Base-by-base conservation (phyloP, 2,113 vertebrate species). In the Pygoscelis adeliae region DNA sequence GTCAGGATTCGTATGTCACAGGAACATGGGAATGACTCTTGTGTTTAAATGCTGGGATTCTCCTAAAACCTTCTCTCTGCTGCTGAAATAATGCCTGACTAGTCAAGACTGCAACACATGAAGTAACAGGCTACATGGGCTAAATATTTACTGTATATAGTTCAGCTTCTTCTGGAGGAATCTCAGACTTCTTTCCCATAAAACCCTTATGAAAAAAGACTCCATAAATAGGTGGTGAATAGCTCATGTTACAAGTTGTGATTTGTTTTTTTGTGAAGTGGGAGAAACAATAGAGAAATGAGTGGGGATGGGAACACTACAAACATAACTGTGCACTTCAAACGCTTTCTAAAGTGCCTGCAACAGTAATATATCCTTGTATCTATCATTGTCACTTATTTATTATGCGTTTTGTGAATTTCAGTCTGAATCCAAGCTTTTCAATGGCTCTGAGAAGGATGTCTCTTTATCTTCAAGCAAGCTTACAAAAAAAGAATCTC, bases 401-500 rank as follows among this genome's bases (percentile, higher is more conserved):
- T 93, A 8, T 95, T 96, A 14, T 86, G 40, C 34, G 13, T 90
- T 91, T 50, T 96, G 53, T 96, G 89, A 86, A 73, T 98, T 98
- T 76, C 97, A 99, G 99, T 99, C 99, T 80, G 99, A 99, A 98
- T 99, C 99, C 70, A 99, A 99, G 97, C 99, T 99, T 97, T 99
- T 99, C 98, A 99, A 99, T 99, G 99, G 99, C 95, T 99, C 99
- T 10, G 99, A 99, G 95, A 99, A 99, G 93, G 99, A 99, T 71
- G 98, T 99, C 93, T 98, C 99, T 21, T 83, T 98, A 3, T 98
- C 99, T 94, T 98, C 99, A 96, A 99, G 98, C 98, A 99, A 99
- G 93, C 99, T 99, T 97, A 99, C 99, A 73, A 99, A 99, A 98
- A 99, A 99, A 95, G 99, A 99, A 97, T 99, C 99, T 80, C 99